These are phyloP conservation scores for Prinia subflava DNA, from an alignment of 2,113 vertebrate genomes.

Conservation along the genomic window DNA sequence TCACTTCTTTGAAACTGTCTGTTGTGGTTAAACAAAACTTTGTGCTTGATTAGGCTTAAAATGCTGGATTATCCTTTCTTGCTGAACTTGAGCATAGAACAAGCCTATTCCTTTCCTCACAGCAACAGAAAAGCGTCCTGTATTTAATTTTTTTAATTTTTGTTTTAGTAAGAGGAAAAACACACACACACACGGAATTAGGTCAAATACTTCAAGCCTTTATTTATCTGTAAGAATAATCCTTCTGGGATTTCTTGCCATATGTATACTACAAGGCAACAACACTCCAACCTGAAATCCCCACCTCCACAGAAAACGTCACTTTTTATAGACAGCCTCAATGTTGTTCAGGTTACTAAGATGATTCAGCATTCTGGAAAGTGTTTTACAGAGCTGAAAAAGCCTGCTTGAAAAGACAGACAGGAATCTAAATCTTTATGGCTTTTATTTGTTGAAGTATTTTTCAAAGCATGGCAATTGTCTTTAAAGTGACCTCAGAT, in stretches of 20 bases:
- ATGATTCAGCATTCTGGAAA: constrained; percentile 24
- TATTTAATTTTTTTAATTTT: not conserved
- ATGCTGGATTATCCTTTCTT: not conserved
- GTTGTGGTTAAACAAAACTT: not conserved
- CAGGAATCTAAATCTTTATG: not conserved
- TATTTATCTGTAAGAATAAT: constrained; percentile 9
- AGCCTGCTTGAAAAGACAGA: not conserved
- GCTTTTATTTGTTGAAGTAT: not conserved
- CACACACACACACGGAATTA: not conserved
- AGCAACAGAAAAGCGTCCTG: not conserved
- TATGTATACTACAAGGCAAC: not conserved
- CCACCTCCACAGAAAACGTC: not conserved
- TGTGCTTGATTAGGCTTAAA: not conserved
- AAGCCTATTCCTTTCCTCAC: not conserved
- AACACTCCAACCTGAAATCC: not conserved
- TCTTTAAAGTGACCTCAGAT: not conserved
- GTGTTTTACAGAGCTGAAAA: not conserved
- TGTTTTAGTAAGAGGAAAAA: not conserved
- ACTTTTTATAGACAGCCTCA: not conserved
- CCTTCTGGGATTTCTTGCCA: not conserved
- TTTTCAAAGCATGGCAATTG: not conserved
- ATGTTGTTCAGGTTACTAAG: not conserved
- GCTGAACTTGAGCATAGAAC: not conserved
- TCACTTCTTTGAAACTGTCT: not conserved
- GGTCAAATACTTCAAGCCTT: not conserved